Evolutionary conservation across 2,113 vertebrate species (phyloP).

Genomic region (Austrofundulus limnaeus): DNA sequence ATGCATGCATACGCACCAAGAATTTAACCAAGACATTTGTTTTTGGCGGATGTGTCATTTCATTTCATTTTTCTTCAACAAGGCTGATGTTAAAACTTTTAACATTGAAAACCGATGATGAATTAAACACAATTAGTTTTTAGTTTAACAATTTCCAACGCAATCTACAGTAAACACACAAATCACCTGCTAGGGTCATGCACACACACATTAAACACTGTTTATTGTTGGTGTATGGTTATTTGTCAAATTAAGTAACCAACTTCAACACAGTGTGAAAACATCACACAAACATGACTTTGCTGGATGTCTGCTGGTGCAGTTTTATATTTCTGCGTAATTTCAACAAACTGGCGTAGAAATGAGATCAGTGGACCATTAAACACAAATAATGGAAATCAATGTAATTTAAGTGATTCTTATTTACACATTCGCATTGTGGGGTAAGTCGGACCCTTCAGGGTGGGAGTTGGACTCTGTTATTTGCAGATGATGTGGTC

Average conservation of each 20-base stretch:
- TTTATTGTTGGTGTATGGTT: constrained; percentile 13
- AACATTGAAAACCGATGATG: constrained; percentile 68
- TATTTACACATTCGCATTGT: too few relatives aligned
- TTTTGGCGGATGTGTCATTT: constrained; percentile 10
- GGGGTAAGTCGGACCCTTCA: too few relatives aligned
- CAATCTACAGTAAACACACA: constrained; percentile 26
- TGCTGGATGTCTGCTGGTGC: neutral
- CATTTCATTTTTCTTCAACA: constrained; percentile 38
- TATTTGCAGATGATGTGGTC: too few relatives aligned
- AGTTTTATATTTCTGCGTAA: too few relatives aligned
- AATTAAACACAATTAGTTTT: constrained; percentile 61
- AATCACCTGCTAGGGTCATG: constrained; percentile 19
- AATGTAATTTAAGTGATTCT: too few relatives aligned
- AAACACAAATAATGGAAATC: too few relatives aligned
- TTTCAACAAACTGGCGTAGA: too few relatives aligned
- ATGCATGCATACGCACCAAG: constrained; percentile 22
- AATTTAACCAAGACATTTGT: constrained; percentile 38
- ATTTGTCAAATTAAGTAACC: constrained; percentile 15
- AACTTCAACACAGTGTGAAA: constrained; percentile 8
- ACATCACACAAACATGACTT: neutral
- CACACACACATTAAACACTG: constrained; percentile 11
- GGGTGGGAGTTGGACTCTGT: too few relatives aligned
- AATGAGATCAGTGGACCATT: too few relatives aligned
- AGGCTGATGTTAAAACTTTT: constrained; percentile 70
- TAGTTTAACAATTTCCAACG: constrained; percentile 64